phyloP scores from a whole-genome alignment of 37 sponge, comb jelly and placozoan species.

The Lycopodina hypogea region DNA sequence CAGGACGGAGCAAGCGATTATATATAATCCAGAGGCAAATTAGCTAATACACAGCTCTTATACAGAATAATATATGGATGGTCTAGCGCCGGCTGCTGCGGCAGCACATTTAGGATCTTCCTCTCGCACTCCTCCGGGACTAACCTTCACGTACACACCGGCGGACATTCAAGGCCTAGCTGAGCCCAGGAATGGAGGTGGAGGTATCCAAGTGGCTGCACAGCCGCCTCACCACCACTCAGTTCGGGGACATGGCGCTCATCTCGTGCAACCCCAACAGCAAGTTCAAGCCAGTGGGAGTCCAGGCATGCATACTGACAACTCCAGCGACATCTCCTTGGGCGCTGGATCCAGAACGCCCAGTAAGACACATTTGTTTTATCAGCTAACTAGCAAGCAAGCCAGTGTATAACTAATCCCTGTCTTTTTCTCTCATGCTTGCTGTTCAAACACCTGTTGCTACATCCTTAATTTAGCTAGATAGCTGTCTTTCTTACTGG shows the following conservation, averaged over 20 bases:
- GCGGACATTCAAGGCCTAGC: conserved; percentile 44
- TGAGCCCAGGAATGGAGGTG: conserved; percentile 11
- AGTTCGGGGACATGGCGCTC: neutral
- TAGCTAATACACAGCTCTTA: conserved; percentile 8
- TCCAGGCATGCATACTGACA: neutral
- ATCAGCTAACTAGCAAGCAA: neutral
- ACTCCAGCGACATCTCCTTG: neutral
- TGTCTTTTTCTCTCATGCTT: too few relatives aligned
- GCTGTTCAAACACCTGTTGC: too few relatives aligned
- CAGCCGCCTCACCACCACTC: neutral
- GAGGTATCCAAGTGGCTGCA: conserved; percentile 5
- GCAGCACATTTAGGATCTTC: conserved; percentile 11
- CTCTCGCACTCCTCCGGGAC: conserved; percentile 8
- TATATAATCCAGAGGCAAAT: conserved; percentile 12
- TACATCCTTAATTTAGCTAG: too few relatives aligned
- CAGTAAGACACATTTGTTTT: neutral
- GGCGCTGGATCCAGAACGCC: neutral
- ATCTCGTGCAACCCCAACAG: conserved; percentile 11
- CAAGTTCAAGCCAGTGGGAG: conserved; percentile 33
- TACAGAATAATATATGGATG: conserved; percentile 10
- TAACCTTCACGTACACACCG: conserved; percentile 40
- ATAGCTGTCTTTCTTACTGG: too few relatives aligned
- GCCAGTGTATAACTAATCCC: conserved; percentile 67
- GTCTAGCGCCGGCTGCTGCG: conserved; percentile 5
- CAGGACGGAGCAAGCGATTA: neutral